Evolutionary conservation across 2,888 invertebrate genomes (phyloP), one percentile per base, ranked within the genome.

Genomic region (Elmis aenea): DNA sequence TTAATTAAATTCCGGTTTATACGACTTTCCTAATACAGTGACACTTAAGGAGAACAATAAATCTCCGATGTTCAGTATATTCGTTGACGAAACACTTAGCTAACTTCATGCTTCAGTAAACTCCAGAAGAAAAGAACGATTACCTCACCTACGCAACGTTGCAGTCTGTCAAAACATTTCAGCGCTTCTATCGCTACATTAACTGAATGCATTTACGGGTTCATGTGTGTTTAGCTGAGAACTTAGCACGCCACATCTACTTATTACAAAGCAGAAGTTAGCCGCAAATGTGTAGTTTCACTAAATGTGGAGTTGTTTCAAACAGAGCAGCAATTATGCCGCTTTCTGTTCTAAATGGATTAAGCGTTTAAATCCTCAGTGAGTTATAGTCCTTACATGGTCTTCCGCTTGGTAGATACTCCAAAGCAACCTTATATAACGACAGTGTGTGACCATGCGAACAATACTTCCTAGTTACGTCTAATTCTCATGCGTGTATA

Each of bases 281-380:
- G 35, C 43, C 39, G 28, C 43, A 39, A 26, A 43, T 39, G 38
- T 34, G 43, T 36, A 43, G 39, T 43, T 43, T 27, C 35, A 32
- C 35, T 38, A 40, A 40, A 35, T 18, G 40, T 31, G 31, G 24
- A 38, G 34, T 35, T 38, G 38, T 42, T 38, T 28, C 42, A 34
- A 42, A 38, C 24, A 33, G 16, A 42, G 31, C 31, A 26, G 34
- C 34, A 33, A 39, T 39, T 39, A 38, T 37, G 29, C 33, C 18
- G 33, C 26, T 36, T 33, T 42, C 37, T 29, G 37, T 33, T 34
- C 37, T 42, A 42, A 42, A 42, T 37, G 37, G 42, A 42, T 42
- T 42, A 42, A 42, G 30, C 37, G 33, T 37, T 42, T 36, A 42
- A 42, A 36, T 36, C 37, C 29, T 26, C 10, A 16, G 27, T 34